Percentiles rank a stretch among this genome's conserved stretches.
Evolutionary conservation across 2,113 vertebrate genomes (phyloP).

Genomic region (Rallus limicola): DNA sequence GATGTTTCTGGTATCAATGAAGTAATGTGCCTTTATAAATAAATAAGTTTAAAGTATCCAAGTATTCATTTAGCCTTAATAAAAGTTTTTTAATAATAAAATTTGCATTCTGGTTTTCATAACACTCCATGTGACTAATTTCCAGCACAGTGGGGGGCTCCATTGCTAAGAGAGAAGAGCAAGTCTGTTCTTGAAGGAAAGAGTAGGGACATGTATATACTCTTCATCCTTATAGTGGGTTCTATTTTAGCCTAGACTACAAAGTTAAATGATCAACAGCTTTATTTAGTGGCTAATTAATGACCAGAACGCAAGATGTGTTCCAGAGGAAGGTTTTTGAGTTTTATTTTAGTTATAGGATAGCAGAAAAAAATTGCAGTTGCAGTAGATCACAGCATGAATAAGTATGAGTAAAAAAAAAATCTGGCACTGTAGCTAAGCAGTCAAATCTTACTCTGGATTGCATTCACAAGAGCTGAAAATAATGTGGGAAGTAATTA

Average conservation of each 20-base stretch:
- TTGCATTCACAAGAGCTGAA: background rate
- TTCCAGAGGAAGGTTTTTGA: background rate
- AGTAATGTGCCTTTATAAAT: background rate
- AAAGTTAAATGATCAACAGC: background rate
- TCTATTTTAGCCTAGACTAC: background rate
- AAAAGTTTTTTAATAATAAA: background rate
- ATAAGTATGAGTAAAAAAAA: background rate
- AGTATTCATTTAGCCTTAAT: background rate
- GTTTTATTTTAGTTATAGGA: background rate
- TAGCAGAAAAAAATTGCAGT: background rate
- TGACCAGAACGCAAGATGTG: background rate
- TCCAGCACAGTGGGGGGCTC: background rate
- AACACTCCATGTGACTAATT: background rate
- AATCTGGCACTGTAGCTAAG: background rate
- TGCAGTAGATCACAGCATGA: background rate
- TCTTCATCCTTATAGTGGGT: background rate
- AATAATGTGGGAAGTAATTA: slow-evolving; percentile 15
- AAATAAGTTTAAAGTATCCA: background rate
- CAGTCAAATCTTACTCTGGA: background rate
- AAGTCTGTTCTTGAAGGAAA: background rate
- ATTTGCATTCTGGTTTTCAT: background rate
- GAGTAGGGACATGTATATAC: background rate
- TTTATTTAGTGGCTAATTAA: background rate
- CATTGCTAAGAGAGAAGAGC: background rate
- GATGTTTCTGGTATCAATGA: background rate